Conservation (phyloP, 2,888 invertebrate species). For the Tanypteryx hageni region DNA sequence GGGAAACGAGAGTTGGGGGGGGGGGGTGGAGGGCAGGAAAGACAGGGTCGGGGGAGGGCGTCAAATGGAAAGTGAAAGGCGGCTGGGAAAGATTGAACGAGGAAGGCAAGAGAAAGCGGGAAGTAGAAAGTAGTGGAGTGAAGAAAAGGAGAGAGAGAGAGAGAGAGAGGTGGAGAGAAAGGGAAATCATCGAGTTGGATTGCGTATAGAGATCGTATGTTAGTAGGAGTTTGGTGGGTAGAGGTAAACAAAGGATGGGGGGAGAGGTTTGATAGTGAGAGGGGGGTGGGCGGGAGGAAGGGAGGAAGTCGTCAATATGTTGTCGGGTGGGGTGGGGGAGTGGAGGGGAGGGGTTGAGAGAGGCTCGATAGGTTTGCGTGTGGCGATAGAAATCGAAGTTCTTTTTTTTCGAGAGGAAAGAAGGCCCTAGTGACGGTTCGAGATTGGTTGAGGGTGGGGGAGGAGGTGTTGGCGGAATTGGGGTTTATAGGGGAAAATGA, state of each 20-base stretch:
- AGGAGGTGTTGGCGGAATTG: neutral
- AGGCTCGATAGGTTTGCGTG: neutral
- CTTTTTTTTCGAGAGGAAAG: slow-evolving; percentile 14
- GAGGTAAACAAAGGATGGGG: no score
- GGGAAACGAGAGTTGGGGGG: neutral
- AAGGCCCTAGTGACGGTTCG: neutral
- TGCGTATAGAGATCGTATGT: no score
- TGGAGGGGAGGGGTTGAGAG: no score
- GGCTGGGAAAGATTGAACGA: neutral
- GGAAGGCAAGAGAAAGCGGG: neutral
- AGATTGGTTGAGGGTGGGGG: neutral
- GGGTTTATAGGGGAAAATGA: neutral
- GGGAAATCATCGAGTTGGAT: neutral
- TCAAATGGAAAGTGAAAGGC: neutral
- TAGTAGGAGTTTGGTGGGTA: no score
- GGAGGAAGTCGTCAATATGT: neutral
- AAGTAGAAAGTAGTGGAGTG: neutral
- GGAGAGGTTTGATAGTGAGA: neutral
- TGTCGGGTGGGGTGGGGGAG: neutral
- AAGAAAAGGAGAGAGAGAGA: neutral
- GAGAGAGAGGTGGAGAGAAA: neutral
- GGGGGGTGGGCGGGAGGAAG: neutral
- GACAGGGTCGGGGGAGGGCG: neutral
- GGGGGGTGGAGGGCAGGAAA: neutral
- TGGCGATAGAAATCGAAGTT: neutral